phyloP scores from a whole-genome alignment of 2,888 invertebrate genomes.

The Caenorhabditis zanzibari region DNA sequence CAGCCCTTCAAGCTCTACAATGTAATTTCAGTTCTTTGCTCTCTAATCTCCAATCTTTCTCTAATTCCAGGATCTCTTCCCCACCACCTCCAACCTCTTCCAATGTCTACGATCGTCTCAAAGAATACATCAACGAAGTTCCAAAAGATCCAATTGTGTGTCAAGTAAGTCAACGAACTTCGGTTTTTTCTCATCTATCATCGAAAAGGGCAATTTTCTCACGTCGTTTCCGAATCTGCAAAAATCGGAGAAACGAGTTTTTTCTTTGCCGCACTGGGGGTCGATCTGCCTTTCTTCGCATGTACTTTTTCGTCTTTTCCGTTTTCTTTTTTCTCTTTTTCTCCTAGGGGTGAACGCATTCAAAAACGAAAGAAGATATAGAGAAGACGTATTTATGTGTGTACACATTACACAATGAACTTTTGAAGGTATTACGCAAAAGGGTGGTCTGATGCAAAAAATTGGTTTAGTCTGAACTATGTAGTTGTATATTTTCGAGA shows the following conservation, averaged over 20 bases:
- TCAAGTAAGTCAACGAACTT: conserved; percentile 35
- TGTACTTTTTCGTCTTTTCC: background rate
- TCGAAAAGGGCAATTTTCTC: conserved; percentile 37
- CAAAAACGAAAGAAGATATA: conserved; percentile 3
- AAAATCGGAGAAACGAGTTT: conserved; percentile 40
- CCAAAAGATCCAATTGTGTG: conserved; percentile 56
- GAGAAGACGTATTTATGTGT: conserved; percentile 6
- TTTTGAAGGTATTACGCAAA: conserved; percentile 17
- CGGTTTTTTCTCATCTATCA: conserved; percentile 14
- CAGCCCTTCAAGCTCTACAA: conserved; percentile 41
- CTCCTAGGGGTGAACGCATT: conserved; percentile 32
- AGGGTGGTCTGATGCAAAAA: background rate
- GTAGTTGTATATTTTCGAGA: too few species aligned
- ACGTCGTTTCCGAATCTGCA: conserved; percentile 15
- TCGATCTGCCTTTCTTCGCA: background rate
- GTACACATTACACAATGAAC: conserved; percentile 24
- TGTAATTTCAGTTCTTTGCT: conserved; percentile 1
- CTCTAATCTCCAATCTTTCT: background rate
- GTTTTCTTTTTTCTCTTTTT: conserved; percentile 15
- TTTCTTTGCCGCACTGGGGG: conserved; percentile 15
- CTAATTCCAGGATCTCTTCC: conserved; percentile 29
- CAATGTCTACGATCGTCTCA: conserved; percentile 44
- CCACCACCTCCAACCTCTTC: conserved; percentile 20
- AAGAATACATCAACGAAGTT: conserved; percentile 43
- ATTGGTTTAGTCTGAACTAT: conserved; percentile 4